Conservation (phyloP, 2,888 invertebrate species). For the Vanessa cardui region DNA sequence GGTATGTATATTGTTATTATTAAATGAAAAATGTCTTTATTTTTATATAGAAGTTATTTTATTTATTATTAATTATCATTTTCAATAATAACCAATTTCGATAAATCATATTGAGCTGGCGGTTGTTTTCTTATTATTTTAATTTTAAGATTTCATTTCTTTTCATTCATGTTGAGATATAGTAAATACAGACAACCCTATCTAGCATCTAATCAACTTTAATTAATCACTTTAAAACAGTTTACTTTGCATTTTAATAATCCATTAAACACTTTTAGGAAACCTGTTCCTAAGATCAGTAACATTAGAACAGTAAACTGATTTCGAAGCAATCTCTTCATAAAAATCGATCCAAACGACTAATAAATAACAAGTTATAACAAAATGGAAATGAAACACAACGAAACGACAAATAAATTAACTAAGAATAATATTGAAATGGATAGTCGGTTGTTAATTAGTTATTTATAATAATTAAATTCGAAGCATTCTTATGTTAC, state of each 20-base stretch:
- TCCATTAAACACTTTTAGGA: neutral
- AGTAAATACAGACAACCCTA: slow-evolving; percentile 6
- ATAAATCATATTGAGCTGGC: too few species aligned
- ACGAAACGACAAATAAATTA: slow-evolving; percentile 1
- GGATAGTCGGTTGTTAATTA: neutral
- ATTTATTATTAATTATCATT: too few species aligned
- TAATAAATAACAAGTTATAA: slow-evolving; percentile 22
- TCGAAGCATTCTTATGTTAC: neutral
- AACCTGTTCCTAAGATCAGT: neutral
- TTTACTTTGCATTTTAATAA: slow-evolving; percentile 5
- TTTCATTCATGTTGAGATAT: too few species aligned
- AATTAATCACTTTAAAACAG: neutral
- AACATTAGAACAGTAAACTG: neutral
- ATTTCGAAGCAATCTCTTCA: neutral
- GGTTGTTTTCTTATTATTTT: too few species aligned
- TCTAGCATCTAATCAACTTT: too few species aligned
- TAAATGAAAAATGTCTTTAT: too few species aligned
- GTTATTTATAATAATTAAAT: slow-evolving; percentile 4
- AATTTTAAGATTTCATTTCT: too few species aligned
- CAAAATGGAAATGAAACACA: slow-evolving; percentile 7
- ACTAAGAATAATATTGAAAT: neutral
- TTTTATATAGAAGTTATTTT: too few species aligned
- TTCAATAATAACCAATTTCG: too few species aligned
- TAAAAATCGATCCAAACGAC: slow-evolving; percentile 10
- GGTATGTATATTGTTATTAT: too few species aligned